Percentiles rank a stretch among this genome's conserved stretches.
Conservation (phyloP, 2,888 invertebrate species). For the Spodoptera exigua region DNA sequence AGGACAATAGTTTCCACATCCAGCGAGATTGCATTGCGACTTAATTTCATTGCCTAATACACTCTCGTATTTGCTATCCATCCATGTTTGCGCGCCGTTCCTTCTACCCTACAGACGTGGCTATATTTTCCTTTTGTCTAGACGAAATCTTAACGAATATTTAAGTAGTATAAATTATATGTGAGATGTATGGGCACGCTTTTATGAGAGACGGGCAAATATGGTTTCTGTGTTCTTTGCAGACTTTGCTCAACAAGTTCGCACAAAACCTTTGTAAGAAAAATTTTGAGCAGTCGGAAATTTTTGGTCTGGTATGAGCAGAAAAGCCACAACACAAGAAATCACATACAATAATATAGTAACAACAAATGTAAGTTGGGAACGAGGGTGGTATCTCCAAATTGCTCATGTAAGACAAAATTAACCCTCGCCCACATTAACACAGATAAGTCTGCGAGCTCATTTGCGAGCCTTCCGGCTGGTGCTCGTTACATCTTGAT, state of each 20-base stretch:
- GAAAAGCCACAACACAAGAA: slow-evolving; percentile 60
- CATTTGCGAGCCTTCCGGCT: slow-evolving; percentile 89
- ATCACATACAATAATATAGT: slow-evolving; percentile 59
- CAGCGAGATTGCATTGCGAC: slow-evolving; percentile 80
- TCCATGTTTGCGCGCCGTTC: slow-evolving; percentile 84
- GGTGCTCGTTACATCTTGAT: slow-evolving; percentile 88
- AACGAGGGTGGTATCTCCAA: slow-evolving; percentile 82
- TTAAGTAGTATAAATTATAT: slow-evolving; percentile 75
- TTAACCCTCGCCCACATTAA: slow-evolving; percentile 89
- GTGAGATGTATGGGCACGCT: slow-evolving; percentile 51
- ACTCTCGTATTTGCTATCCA: slow-evolving; percentile 82
- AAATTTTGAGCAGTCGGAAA: too few relatives aligned
- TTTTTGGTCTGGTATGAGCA: slow-evolving; percentile 17
- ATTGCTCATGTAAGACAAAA: slow-evolving; percentile 89
- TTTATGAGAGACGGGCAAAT: slow-evolving; percentile 1
- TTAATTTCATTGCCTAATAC: slow-evolving; percentile 88
- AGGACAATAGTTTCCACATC: slow-evolving; percentile 66
- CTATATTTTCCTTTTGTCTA: slow-evolving; percentile 89
- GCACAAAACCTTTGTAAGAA: too few relatives aligned
- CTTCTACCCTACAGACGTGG: slow-evolving; percentile 77
- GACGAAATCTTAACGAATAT: slow-evolving; percentile 88
- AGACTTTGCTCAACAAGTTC: too few relatives aligned
- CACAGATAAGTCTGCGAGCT: slow-evolving; percentile 88
- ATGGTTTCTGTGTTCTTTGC: too few relatives aligned
- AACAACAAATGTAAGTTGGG: slow-evolving; percentile 78